Conservation (phyloP, 2,888 invertebrate species). For the Biston betularia region DNA sequence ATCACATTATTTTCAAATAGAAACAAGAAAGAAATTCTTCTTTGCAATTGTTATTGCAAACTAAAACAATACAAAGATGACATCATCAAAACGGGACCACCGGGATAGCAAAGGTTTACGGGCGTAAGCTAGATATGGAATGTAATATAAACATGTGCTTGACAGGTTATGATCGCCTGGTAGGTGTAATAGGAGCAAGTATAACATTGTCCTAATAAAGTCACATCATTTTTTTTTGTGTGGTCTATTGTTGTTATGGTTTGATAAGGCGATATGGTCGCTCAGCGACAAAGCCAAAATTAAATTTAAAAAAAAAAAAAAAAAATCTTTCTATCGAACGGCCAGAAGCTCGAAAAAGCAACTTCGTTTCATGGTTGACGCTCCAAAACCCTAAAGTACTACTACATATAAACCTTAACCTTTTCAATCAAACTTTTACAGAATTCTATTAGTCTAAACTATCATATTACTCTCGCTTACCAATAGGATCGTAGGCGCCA, state of each 20-base stretch:
- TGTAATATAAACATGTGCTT: conserved; percentile 66
- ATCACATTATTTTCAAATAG: conserved; percentile 8
- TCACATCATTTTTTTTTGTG: too few relatives aligned
- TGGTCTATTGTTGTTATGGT: too few relatives aligned
- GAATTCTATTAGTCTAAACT: conserved; percentile 1
- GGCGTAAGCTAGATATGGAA: conserved; percentile 68
- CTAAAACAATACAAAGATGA: conserved; percentile 50
- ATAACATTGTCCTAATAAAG: conserved; percentile 4
- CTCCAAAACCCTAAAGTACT: too few relatives aligned
- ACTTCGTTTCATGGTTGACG: too few relatives aligned
- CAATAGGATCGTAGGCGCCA: conserved; percentile 11
- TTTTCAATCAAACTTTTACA: conserved; percentile 3
- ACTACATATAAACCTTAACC: too few relatives aligned
- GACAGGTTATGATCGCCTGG: conserved; percentile 61
- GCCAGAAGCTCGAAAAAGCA: too few relatives aligned
- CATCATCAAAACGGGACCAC: conserved; percentile 74
- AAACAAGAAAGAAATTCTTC: neutral
- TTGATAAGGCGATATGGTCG: too few relatives aligned
- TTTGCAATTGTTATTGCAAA: neutral
- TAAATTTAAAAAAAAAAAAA: too few relatives aligned
- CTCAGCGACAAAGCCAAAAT: too few relatives aligned
- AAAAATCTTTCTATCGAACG: too few relatives aligned
- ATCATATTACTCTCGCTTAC: neutral
- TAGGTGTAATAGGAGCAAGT: conserved; percentile 42
- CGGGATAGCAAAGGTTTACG: conserved; percentile 63